Base-by-base conservation (phyloP, 2,888 invertebrate genomes). In the Spisula solida region DNA sequence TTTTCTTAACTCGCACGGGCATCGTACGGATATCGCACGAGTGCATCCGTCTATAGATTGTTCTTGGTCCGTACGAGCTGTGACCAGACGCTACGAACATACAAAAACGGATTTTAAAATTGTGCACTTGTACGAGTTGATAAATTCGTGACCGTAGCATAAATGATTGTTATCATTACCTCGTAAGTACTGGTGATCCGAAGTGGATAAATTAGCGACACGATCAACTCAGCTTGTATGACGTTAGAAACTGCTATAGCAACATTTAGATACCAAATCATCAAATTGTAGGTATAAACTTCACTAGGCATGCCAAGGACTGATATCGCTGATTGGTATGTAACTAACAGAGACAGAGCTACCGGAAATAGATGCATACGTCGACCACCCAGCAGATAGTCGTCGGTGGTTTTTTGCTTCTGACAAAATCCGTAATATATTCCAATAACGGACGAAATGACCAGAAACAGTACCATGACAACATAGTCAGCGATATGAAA, bases 271-370 rank as follows among this genome's bases (percentile, higher is more conserved):
- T 88, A 91, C 16, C 91, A 10, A 5, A 75, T 51, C 93, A 93
- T 94, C 12, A 92, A 86, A n/a, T 93, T 93, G 60, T 93, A 93
- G 1, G 31, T 12, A 31, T 93, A 94, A 20, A 93, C 85, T 25
- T 95, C 94, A 0, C 92, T 91, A 0, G 95, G 94, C 8, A 88
- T 81, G 1, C 94, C 94, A 20, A 94, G 91, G 82, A 94, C 89
- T 29, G 93, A 90, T 25, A 95, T 94, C 14, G 95, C 94, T 0
- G 95, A 95, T 84, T 93, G 93, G 86, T 93, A 94, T 1, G 94
- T 94, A 18, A 93, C 93, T 51, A 94, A 90, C 34, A 95, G 80
- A 10, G 95, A 95, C 75, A 95, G 60, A 14, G 94, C 91, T 25
- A 94, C 94, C 0, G 95, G 94, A n/a, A 94, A 25, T 12, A 92